Conservation (phyloP, 1,140 invertebrate genomes). For the Steinernema khuongi region DNA sequence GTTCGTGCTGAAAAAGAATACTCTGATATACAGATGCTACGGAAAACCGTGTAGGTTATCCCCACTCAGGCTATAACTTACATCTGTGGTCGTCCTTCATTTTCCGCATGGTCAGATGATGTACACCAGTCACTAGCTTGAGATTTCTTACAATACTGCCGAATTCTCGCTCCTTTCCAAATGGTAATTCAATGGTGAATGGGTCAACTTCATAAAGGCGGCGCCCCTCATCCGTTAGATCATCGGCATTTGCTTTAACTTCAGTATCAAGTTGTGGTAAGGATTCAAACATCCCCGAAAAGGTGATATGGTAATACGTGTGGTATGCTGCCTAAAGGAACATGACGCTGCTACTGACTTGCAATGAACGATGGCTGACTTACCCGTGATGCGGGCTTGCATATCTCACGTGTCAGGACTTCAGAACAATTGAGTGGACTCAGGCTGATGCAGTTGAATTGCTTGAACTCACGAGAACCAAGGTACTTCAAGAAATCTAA, state of each 20-base stretch:
- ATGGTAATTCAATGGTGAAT: not conserved
- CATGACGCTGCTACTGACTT: not conserved
- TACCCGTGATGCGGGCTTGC: not conserved
- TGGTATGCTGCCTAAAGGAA: not conserved
- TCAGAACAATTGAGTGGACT: not conserved
- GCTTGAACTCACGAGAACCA: not conserved
- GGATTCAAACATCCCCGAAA: not conserved
- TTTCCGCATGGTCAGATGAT: not conserved
- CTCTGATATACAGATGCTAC: not conserved
- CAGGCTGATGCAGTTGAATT: not conserved
- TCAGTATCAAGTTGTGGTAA: not conserved
- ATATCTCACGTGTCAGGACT: not conserved
- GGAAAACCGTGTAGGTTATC: too few species aligned
- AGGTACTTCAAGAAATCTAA: not conserved
- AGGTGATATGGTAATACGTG: not conserved
- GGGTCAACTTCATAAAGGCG: not conserved
- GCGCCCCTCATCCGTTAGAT: not conserved
- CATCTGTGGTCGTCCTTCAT: conserved; percentile 2
- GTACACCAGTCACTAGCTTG: not conserved
- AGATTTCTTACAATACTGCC: not conserved
- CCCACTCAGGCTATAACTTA: too few species aligned
- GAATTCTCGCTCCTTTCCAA: not conserved
- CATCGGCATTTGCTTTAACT: not conserved
- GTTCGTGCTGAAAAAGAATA: not conserved
- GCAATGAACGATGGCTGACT: not conserved